A percentile compares a stretch with the other conserved stretches of the same genome.
These are phyloP conservation scores for Adrianichthys oophorus DNA, from an alignment of 2,797 vertebrate genomes.

Conservation along the genomic window DNA sequence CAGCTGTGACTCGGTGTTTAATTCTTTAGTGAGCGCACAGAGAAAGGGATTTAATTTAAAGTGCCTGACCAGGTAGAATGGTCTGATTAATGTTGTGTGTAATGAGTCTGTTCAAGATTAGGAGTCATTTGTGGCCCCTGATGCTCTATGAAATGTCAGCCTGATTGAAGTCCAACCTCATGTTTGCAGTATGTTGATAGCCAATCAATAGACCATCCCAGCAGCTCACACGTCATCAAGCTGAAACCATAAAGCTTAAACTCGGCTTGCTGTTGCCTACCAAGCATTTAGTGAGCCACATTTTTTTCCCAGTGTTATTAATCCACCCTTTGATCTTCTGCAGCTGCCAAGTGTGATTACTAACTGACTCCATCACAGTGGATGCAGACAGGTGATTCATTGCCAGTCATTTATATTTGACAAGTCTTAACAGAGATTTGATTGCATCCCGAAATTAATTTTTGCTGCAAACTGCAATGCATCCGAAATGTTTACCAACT, in stretches of 20 bases:
- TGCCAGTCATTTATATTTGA: slow-evolving; percentile 66
- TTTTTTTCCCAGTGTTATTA: slow-evolving; percentile 49
- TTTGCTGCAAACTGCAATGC: slow-evolving; percentile 28
- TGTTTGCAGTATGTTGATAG: slow-evolving; percentile 54
- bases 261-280: slow-evolving; percentile 40
- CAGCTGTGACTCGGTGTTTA: slow-evolving; percentile 20
- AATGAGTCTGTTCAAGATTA: slow-evolving; percentile 65
- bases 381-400: slow-evolving; percentile 68
- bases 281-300: slow-evolving; percentile 39
- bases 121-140: slow-evolving; percentile 51
- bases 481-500: slow-evolving; percentile 15
- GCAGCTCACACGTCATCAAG: slow-evolving; percentile 59
- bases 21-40: slow-evolving; percentile 21
- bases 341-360: slow-evolving; percentile 62
- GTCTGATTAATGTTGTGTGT: slow-evolving; percentile 69
- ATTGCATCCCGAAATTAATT: slow-evolving; percentile 58
- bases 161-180: slow-evolving; percentile 58
- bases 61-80: slow-evolving; percentile 37
- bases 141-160: slow-evolving; percentile 58
- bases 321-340: slow-evolving; percentile 54
- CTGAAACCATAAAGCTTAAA: slow-evolving; percentile 56
- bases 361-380: slow-evolving; percentile 49
- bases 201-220: slow-evolving; percentile 71
- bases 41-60: slow-evolving; percentile 49
- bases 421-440: slow-evolving; percentile 58